Conservation (phyloP, 1,140 invertebrate genomes). For the Apis cerana region DNA sequence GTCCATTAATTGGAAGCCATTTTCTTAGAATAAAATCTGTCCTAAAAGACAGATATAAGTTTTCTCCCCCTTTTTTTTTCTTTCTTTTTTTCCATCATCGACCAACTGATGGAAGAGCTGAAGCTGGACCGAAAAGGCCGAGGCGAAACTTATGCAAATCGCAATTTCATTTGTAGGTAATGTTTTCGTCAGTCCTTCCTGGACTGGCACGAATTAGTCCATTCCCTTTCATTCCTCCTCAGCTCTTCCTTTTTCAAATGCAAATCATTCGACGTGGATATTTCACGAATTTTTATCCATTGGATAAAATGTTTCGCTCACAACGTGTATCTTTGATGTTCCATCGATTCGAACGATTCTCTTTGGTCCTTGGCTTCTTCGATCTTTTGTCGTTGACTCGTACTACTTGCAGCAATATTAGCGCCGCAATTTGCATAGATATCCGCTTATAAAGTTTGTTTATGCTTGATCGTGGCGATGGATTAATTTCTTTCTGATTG, state of each 20-base stretch:
- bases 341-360: too few species aligned
- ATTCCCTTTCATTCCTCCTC: neutral
- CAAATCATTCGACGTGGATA: conserved; percentile 26
- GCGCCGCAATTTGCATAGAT: neutral
- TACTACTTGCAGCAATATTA: neutral
- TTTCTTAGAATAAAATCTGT: conserved; percentile 12
- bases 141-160: conserved; percentile 52
- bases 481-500: too few species aligned
- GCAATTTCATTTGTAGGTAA: conserved; percentile 46
- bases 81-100: neutral
- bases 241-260: conserved; percentile 26
- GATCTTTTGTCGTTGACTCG: neutral
- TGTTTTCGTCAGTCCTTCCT: conserved; percentile 32
- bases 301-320: neutral
- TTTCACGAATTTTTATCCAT: conserved; percentile 31
- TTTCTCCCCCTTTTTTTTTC: neutral
- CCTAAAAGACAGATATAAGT: conserved; percentile 8
- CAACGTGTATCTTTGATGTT: neutral
- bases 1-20: conserved; percentile 34
- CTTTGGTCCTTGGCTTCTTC: too few species aligned
- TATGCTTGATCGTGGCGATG: too few species aligned
- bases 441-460: too few species aligned
- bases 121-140: conserved; percentile 6
- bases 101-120: conserved; percentile 22
- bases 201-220: conserved; percentile 10